phyloP scores from a whole-genome alignment of 2,888 invertebrate species.

The Mystacides longicornis region DNA sequence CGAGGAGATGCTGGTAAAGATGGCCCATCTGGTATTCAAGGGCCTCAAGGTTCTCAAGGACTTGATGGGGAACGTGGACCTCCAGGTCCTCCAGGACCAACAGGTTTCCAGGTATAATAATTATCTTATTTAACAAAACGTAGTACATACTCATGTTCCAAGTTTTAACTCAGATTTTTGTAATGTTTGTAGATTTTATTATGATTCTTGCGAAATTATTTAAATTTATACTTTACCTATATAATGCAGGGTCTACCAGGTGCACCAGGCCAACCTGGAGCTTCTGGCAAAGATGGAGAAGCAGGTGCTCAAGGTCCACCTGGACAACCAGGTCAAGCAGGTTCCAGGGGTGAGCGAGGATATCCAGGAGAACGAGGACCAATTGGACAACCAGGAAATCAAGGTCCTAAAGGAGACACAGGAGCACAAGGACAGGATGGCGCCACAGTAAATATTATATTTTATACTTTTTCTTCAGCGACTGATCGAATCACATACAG shows the following conservation, averaged over 20 bases:
- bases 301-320: constrained; percentile 60
- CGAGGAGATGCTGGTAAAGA: constrained; percentile 74
- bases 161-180: too few relatives aligned
- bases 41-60: constrained; percentile 65
- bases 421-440: constrained; percentile 65
- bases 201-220: neutral
- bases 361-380: constrained; percentile 70
- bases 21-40: constrained; percentile 67
- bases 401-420: constrained; percentile 57
- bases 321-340: constrained; percentile 53
- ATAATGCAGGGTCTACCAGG: constrained; percentile 61
- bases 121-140: neutral
- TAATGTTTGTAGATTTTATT: neutral
- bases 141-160: too few relatives aligned
- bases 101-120: constrained; percentile 65
- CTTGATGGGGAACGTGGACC: constrained; percentile 68
- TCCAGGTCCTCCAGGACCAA: constrained; percentile 66
- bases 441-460: constrained; percentile 49
- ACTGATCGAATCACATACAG: too few relatives aligned
- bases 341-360: constrained; percentile 59
- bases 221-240: neutral
- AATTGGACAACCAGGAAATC: constrained; percentile 57
- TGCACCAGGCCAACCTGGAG: constrained; percentile 61
- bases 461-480: too few relatives aligned
- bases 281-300: constrained; percentile 76